Evolutionary conservation across 2,888 invertebrate species (phyloP).

Genomic region (Phalera bucephala): DNA sequence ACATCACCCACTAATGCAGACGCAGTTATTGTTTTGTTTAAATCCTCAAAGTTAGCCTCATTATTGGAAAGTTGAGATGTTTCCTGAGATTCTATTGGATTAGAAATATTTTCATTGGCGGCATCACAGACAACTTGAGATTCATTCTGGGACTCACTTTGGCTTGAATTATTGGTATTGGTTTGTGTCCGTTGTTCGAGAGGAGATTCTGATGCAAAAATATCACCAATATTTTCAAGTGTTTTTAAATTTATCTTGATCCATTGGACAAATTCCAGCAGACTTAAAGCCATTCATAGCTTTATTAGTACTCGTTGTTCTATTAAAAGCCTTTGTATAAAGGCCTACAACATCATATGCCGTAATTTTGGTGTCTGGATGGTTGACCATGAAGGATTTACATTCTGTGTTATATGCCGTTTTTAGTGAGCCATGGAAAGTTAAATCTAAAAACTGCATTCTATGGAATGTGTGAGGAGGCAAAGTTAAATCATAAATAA

Average conservation of each 20-base stretch:
- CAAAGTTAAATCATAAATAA: too few relatives aligned
- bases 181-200: neutral
- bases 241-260: constrained; percentile 4
- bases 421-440: too few relatives aligned
- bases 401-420: too few relatives aligned
- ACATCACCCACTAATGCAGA: neutral
- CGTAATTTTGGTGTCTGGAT: constrained; percentile 15
- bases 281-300: constrained; percentile 14
- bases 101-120: constrained; percentile 5
- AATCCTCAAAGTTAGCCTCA: too few relatives aligned
- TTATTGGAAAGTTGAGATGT: constrained; percentile 4
- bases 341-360: constrained; percentile 18
- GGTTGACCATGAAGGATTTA: too few relatives aligned
- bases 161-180: constrained; percentile 2
- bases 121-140: constrained; percentile 7
- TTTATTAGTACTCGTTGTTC: constrained; percentile 8
- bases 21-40: constrained; percentile 3
- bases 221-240: constrained; percentile 4
- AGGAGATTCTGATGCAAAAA: constrained; percentile 1
- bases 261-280: constrained; percentile 17
- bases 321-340: constrained; percentile 20
- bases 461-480: too few relatives aligned
- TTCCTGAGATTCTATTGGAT: constrained; percentile 5
- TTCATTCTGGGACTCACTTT: constrained; percentile 7
- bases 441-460: too few relatives aligned